Base-by-base conservation (phyloP, 2,113 vertebrate genomes). In the Aythya baeri region DNA sequence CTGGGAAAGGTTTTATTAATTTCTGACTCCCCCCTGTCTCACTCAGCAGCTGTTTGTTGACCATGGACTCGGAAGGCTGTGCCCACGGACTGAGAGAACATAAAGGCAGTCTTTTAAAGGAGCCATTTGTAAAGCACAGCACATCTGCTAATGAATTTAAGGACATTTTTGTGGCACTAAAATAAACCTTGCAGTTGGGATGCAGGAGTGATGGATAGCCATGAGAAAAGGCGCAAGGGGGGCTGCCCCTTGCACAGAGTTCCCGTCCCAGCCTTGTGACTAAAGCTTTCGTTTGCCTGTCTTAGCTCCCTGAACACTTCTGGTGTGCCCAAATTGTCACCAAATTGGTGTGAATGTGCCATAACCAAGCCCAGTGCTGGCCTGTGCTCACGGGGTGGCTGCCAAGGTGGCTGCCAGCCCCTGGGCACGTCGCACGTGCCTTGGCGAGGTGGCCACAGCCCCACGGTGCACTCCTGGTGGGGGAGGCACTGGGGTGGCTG, bases 351-450 rank as follows among this genome's bases (percentile, higher is more conserved):
- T 94, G 85, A 88, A 59, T 4, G 2, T 44, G 71, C 36, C 27
- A 72, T 62, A 82, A 85, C 8, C 3, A 15, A 94, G 62, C 34
- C 29, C 62, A 62, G 52, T 0, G 0, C 32, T 86, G 70, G 57
- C 4, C 7, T 8, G 38, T 21, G 73, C 32, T 59, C 32, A 11
- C 7, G 54, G 70, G 79, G 63, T 77, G 7, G 41, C 91, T 73
- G 85, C 83, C 78, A 77, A 82, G 34, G 72, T 70, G 41, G 23
- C 78, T 83, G 44, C 38, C 54, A 83, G 38, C 57, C 79, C 32
- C 58, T 26, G 11, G 44, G 31, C 9, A 44, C 0, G 0, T 41
- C 0, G 3, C 41, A 22, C 0, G 3, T 43, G 43, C 74, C 70
- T 89, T 7, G n/a, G 54, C 15, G 50, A 75, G 70, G 23, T 65